Conservation (phyloP, 2,797 vertebrate genomes). For the Dromococcyx pavoninus region DNA sequence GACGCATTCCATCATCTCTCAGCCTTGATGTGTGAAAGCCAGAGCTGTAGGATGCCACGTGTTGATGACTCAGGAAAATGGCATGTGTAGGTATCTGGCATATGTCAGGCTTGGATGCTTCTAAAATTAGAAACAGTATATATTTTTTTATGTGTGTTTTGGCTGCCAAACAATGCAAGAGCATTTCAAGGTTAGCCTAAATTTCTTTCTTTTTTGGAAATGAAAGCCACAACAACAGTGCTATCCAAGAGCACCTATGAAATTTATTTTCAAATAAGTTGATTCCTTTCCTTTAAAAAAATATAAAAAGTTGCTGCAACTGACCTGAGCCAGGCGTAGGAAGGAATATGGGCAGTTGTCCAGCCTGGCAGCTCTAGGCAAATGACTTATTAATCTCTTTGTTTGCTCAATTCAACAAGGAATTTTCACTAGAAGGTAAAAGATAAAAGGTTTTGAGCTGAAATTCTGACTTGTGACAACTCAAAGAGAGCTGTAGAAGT, state of each 20-base stretch:
- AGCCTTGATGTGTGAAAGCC: neutral
- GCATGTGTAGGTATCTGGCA: neutral
- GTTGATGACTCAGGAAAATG: slow-evolving; percentile 31
- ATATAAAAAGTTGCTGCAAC: neutral
- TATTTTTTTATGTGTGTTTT: slow-evolving; percentile 5
- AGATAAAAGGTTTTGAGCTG: neutral
- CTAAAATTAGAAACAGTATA: neutral
- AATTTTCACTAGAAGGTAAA: neutral
- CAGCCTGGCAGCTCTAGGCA: neutral
- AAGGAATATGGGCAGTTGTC: neutral
- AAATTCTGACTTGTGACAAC: neutral
- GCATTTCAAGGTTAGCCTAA: slow-evolving; percentile 20
- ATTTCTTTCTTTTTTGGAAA: slow-evolving; percentile 36
- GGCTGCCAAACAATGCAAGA: neutral
- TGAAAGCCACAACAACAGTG: neutral
- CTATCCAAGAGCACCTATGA: neutral
- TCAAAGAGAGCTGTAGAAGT: neutral
- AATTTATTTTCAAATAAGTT: neutral
- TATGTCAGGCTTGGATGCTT: neutral
- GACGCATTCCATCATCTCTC: slow-evolving; percentile 52
- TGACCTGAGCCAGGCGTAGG: neutral
- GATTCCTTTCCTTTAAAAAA: neutral
- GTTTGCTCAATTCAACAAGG: neutral
- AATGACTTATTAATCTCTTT: slow-evolving; percentile 12
- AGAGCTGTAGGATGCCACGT: slow-evolving; percentile 21